A percentile compares a stretch with the other conserved stretches of the same genome.
These are phyloP conservation scores for Setipinna tenuifilis DNA, from an alignment of 2,797 vertebrate species.

Conservation along the genomic window DNA sequence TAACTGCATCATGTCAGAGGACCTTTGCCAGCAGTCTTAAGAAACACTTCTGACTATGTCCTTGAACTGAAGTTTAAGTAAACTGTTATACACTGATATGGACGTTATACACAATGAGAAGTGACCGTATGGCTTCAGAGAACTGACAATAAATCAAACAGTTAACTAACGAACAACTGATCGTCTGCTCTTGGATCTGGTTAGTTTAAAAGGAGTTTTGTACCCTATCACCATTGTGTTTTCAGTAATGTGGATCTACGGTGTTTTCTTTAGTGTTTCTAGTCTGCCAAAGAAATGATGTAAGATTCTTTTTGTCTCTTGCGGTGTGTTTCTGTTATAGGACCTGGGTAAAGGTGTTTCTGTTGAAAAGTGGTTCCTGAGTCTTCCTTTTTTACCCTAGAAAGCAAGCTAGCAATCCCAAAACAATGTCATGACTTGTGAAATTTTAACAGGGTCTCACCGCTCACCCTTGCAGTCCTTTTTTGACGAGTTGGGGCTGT, in stretches of 20 bases:
- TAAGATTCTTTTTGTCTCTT: background rate
- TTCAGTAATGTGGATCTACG: no score
- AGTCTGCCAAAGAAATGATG: background rate
- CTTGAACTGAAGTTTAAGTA: background rate
- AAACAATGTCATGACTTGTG: background rate
- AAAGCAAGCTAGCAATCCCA: background rate
- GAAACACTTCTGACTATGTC: background rate
- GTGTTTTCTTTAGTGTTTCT: no score
- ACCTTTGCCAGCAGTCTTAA: background rate
- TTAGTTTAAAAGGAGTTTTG: no score
- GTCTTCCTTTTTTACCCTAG: background rate
- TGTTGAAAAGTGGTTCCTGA: background rate
- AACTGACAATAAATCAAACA: background rate
- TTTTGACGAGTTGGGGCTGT: no score
- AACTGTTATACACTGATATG: background rate
- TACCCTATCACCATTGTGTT: no score
- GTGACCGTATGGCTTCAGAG: background rate
- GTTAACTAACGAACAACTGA: background rate
- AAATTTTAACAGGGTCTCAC: background rate
- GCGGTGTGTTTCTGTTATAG: background rate
- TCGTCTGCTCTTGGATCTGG: no score
- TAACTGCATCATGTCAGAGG: background rate
- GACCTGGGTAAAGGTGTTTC: background rate
- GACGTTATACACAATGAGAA: background rate
- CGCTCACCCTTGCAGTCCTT: no score